Conservation (phyloP, 2,888 invertebrate species). For the Agrenia bidenticulata region DNA sequence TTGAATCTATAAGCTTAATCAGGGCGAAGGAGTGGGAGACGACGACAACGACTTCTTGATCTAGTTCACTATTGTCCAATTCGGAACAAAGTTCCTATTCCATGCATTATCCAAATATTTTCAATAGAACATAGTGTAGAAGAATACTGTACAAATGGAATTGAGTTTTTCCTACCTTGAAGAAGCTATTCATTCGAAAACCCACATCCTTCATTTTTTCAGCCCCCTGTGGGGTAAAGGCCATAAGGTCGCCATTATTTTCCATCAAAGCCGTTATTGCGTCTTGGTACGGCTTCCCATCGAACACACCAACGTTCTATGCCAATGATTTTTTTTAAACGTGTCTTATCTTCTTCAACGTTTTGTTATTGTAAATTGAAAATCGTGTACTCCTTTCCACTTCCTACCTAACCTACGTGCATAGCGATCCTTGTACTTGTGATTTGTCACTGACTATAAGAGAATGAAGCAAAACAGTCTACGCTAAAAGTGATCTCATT, state of each 20-base stretch:
- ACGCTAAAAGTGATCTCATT: no score
- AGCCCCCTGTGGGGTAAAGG: constrained; percentile 31
- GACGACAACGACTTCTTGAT: constrained; percentile 37
- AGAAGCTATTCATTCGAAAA: constrained; percentile 32
- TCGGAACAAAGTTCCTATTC: constrained; percentile 35
- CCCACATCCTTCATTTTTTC: constrained; percentile 38
- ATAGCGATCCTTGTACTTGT: no score
- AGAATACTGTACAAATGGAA: no score
- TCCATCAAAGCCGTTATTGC: constrained; percentile 31
- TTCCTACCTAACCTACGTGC: no score
- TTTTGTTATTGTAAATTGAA: background rate
- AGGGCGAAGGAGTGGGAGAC: constrained; percentile 39
- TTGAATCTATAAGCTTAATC: constrained; percentile 37
- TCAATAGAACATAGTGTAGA: background rate
- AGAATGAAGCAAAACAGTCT: no score
- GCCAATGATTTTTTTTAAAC: no score
- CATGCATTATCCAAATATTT: constrained; percentile 1
- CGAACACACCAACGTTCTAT: constrained; percentile 32
- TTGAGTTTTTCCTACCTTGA: constrained; percentile 32
- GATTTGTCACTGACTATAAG: no score
- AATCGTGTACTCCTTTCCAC: background rate
- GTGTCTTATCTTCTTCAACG: background rate
- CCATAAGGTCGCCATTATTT: constrained; percentile 34
- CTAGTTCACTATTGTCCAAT: constrained; percentile 35
- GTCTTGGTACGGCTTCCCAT: constrained; percentile 39